A percentile compares a stretch with the other conserved stretches of the same genome.
Conservation (phyloP, 2,113 vertebrate species). For the Scomber scombrus region DNA sequence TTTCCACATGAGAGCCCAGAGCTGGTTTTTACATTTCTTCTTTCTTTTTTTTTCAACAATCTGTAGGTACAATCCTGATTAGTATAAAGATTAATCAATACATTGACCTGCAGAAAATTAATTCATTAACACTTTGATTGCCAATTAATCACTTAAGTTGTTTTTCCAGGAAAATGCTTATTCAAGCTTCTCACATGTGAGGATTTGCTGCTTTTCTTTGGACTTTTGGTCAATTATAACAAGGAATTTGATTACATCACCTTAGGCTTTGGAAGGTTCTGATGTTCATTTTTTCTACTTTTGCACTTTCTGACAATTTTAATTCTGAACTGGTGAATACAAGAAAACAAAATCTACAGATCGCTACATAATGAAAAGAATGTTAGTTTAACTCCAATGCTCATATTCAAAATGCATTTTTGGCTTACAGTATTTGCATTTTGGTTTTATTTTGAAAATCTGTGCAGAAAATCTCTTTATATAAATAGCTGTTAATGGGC, state of each 20-base stretch:
- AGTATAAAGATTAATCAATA: background rate
- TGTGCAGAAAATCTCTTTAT: no score
- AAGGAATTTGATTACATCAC: no score
- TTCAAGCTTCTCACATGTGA: background rate
- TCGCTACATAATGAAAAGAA: background rate
- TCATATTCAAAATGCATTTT: background rate
- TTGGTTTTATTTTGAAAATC: background rate
- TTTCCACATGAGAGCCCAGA: background rate
- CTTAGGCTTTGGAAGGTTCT: no score
- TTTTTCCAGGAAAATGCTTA: no score
- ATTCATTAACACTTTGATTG: no score
- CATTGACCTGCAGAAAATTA: background rate
- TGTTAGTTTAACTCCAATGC: background rate
- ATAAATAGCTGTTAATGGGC: background rate
- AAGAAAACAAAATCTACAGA: no score
- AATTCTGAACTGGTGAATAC: no score
- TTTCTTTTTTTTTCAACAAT: constrained; percentile 2
- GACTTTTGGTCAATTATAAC: no score
- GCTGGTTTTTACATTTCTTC: background rate
- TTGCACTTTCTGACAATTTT: no score
- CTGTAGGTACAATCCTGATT: background rate
- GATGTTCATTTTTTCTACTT: no score
- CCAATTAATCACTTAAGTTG: no score
- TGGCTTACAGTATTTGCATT: background rate
- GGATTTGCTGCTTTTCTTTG: background rate